phyloP scores from a whole-genome alignment of 2,797 vertebrate species.

The Pangasius djambal region DNA sequence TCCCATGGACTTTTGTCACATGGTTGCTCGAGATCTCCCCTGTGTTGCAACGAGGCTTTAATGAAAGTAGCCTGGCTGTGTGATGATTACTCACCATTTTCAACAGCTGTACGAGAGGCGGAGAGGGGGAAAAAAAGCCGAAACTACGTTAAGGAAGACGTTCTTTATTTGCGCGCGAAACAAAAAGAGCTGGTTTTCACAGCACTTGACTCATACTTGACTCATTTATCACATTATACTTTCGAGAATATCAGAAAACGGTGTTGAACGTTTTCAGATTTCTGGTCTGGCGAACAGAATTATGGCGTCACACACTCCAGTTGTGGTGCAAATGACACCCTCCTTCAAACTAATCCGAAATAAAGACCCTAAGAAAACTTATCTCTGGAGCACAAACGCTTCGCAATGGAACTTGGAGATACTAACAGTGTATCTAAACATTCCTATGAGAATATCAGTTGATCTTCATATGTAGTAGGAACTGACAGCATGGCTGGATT shows the following conservation, averaged over 20 bases:
- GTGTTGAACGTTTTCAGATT: background rate
- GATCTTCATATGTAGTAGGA: no score
- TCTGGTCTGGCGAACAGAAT: background rate
- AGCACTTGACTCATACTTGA: background rate
- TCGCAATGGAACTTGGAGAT: background rate
- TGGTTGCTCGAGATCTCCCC: conserved; percentile 3
- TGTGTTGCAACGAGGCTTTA: conserved; percentile 27
- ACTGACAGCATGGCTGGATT: background rate
- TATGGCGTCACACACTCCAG: background rate
- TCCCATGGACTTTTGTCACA: conserved; percentile 47
- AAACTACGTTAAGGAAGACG: background rate
- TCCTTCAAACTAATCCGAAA: background rate
- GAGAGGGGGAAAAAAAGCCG: background rate
- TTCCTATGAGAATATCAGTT: no score
- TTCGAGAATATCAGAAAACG: background rate
- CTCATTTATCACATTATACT: background rate
- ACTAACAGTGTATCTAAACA: background rate
- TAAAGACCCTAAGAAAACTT: background rate
- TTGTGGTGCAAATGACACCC: background rate
- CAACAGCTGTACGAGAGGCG: background rate
- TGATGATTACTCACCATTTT: conserved; percentile 13
- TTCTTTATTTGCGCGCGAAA: background rate
- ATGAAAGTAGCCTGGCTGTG: background rate
- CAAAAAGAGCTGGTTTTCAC: background rate
- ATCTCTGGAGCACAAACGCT: background rate